A percentile compares a stretch with the other conserved stretches of the same genome.
Conservation (phyloP, 2,888 invertebrate genomes). For the Keiferia lycopersicella region DNA sequence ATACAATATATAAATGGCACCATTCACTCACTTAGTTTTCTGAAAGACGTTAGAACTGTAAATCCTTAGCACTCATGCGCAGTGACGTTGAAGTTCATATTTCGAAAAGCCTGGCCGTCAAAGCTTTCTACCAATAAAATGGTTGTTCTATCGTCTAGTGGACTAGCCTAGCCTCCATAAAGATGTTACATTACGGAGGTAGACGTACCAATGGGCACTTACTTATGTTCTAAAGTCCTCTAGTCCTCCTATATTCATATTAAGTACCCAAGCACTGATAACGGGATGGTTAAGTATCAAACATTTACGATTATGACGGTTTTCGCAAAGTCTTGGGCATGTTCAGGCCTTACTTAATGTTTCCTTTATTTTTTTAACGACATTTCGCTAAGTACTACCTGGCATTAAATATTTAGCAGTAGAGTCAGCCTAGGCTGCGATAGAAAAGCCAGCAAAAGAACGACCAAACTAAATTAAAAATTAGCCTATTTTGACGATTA, state of each 20-base stretch:
- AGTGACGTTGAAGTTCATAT: not conserved
- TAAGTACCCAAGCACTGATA: not conserved
- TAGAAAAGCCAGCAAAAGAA: no score
- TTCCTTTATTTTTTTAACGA: no score
- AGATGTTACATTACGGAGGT: constrained; percentile 4
- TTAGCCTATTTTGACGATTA: no score
- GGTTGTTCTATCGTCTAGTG: constrained; percentile 8
- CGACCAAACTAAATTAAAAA: no score
- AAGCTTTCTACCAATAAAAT: constrained; percentile 17
- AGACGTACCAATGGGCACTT: constrained; percentile 11
- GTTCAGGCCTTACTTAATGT: no score
- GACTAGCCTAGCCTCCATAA: not conserved
- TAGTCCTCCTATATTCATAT: constrained; percentile 1
- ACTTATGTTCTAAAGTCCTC: constrained; percentile 11
- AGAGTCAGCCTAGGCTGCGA: no score
- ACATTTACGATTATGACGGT: no score
- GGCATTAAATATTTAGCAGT: no score
- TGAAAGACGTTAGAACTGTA: constrained; percentile 3
- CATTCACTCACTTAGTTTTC: not conserved
- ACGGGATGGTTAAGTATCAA: not conserved
- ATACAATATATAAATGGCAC: not conserved
- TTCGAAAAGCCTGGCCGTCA: constrained; percentile 6
- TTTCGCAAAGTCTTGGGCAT: no score
- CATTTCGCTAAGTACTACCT: no score
- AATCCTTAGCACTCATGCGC: constrained; percentile 1